These are phyloP conservation scores for Trichonephila clavata DNA, from an alignment of 1,140 invertebrate genomes.

Conservation along the genomic window DNA sequence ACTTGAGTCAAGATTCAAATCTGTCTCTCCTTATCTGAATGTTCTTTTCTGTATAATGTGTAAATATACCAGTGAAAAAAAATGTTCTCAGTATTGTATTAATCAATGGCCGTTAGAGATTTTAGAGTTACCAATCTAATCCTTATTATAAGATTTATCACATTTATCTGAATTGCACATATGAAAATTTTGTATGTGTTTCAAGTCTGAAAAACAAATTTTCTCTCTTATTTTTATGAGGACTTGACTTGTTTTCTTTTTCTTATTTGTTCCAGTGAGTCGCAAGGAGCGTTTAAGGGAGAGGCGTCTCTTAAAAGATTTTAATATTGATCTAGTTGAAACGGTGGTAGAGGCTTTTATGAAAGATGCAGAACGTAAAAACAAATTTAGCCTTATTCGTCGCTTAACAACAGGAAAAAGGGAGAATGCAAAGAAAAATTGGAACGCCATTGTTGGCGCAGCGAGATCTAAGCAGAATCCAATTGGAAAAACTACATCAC, in stretches of 20 bases:
- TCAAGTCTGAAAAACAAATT: not conserved
- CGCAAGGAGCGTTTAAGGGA: constrained; percentile 93
- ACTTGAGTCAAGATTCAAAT: too few species aligned
- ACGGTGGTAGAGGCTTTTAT: constrained; percentile 62
- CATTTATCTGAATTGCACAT: too few species aligned
- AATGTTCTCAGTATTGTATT: too few species aligned
- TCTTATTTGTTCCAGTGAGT: constrained; percentile 84
- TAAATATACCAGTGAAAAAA: too few species aligned
- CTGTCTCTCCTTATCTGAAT: too few species aligned
- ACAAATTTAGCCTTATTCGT: constrained; percentile 59
- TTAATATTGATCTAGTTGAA: constrained; percentile 93
- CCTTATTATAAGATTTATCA: too few species aligned
- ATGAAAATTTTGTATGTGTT: too few species aligned
- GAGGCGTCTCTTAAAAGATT: constrained; percentile 91
- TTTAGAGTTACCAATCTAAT: too few species aligned
- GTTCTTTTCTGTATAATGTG: too few species aligned
- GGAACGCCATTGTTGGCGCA: constrained; percentile 88
- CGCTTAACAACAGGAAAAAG: constrained; percentile 51
- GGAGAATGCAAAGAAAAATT: constrained; percentile 86
- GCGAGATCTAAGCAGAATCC: constrained; percentile 57
- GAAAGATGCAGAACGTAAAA: constrained; percentile 48
- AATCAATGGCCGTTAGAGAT: too few species aligned
- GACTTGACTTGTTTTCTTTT: not conserved
- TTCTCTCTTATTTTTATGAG: not conserved
- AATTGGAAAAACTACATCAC: constrained; percentile 17